These are phyloP conservation scores for Takifugu rubripes DNA, from an alignment of 2,797 vertebrate genomes.

Conservation along the genomic window DNA sequence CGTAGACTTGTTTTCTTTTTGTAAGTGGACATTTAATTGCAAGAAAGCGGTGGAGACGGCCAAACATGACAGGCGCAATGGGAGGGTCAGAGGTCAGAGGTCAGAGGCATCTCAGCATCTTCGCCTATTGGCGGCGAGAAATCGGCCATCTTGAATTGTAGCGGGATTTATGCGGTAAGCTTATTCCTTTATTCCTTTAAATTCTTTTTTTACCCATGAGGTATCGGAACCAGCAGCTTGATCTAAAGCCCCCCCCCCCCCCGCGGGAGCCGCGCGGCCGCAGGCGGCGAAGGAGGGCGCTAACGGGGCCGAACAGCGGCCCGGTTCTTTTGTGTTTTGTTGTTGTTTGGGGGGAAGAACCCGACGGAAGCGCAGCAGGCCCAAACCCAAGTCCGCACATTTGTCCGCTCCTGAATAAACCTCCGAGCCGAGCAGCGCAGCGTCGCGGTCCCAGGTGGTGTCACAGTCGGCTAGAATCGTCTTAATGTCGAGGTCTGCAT, in stretches of 20 bases:
- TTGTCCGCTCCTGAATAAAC: too few relatives aligned
- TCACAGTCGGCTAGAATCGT: fast-evolving
- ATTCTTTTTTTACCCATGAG: conserved; percentile 9
- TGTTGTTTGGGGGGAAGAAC: conserved; percentile 57
- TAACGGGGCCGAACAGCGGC: not conserved
- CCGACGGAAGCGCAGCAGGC: conserved; percentile 39
- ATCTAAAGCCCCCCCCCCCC: not conserved
- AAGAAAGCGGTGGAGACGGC: not conserved
- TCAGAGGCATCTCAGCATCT: conserved; percentile 90
- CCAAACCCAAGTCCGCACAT: conserved; percentile 25
- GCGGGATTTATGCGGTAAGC: conserved; percentile 98
- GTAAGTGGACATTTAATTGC: not conserved
- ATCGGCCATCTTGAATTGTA: conserved; percentile 97
- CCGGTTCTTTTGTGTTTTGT: conserved; percentile 40
- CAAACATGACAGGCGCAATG: not conserved
- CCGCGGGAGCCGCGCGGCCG: fast-evolving
- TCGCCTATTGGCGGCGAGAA: conserved; percentile 83
- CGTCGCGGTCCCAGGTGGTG: fast-evolving
- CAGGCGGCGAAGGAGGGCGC: fast-evolving
- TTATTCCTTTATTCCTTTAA: conserved; percentile 49
- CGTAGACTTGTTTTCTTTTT: too few relatives aligned
- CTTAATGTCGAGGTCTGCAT: fast-evolving
- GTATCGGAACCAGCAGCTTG: not conserved
- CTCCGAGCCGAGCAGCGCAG: too few relatives aligned
- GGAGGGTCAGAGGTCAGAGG: conserved; percentile 85